phyloP scores from a whole-genome alignment of 2,113 vertebrate genomes.

The Acanthisitta chloris region DNA sequence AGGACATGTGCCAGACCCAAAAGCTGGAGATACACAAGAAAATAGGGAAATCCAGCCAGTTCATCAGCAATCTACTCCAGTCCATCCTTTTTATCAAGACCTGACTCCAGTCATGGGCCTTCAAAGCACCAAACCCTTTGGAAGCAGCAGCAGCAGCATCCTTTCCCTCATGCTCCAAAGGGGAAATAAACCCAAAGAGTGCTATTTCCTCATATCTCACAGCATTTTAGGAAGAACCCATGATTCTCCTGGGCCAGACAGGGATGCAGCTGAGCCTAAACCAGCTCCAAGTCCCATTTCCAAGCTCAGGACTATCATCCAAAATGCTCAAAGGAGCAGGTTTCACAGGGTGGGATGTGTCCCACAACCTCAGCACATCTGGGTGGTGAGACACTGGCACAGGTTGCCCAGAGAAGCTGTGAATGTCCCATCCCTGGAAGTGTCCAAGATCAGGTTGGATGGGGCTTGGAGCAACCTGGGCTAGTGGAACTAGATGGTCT shows the following conservation, averaged over 20 bases:
- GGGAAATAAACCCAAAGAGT: not conserved
- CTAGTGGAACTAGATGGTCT: not conserved
- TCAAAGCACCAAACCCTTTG: not conserved
- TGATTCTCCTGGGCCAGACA: not conserved
- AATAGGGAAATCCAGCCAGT: not conserved
- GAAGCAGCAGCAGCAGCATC: not conserved
- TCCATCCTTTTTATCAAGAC: not conserved
- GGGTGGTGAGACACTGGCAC: not conserved
- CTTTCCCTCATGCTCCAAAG: not conserved
- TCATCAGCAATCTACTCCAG: not conserved
- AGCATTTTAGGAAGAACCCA: not conserved
- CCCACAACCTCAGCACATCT: fast-evolving
- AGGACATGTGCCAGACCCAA: fast-evolving
- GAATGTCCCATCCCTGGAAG: not conserved
- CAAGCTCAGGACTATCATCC: not conserved
- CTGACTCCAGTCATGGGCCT: not conserved
- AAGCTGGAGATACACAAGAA: not conserved
- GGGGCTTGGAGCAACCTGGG: not conserved
- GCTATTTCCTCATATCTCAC: not conserved
- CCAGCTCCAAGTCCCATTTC: not conserved
- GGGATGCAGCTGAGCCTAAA: not conserved
- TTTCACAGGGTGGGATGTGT: not conserved
- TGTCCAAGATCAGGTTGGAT: not conserved
- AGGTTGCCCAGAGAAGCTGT: not conserved
- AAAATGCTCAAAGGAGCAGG: not conserved